A percentile compares a stretch with the other conserved stretches of the same genome.
These are phyloP conservation scores for Cricetomys ansorgei DNA, from an alignment of 2,113 vertebrate genomes.

Conservation along the genomic window DNA sequence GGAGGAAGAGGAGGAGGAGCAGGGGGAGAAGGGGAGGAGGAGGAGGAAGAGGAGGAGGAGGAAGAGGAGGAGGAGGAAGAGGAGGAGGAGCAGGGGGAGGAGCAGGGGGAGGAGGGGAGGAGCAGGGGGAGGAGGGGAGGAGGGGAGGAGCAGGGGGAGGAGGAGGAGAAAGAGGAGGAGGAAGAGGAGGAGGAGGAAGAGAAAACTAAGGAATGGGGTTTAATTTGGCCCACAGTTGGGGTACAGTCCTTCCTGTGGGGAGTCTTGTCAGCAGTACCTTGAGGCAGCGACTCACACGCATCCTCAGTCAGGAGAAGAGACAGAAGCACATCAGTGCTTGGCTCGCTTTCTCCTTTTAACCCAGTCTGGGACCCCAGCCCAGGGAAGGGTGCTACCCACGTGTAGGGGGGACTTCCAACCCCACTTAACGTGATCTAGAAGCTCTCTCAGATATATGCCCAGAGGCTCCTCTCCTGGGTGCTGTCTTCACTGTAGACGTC, in stretches of 20 bases:
- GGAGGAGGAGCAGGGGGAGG: no score
- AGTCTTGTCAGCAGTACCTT: background rate
- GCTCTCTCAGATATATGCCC: background rate
- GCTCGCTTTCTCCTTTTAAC: background rate
- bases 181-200: no score
- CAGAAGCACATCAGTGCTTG: background rate
- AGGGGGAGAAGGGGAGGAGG: no score
- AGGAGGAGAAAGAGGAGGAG: no score
- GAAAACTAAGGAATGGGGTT: background rate
- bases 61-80: no score
- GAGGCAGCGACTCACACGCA: background rate
- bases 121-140: no score
- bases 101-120: no score
- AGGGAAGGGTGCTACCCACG: accelerated
- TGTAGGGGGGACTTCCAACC: background rate
- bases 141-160: no score
- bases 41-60: no score
- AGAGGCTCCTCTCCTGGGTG: background rate
- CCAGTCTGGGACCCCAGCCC: background rate
- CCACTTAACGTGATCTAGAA: background rate
- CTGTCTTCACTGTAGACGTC: conserved; percentile 68
- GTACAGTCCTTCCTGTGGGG: no score
- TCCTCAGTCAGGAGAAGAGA: no score
- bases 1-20: no score
- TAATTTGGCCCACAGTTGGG: background rate